These are phyloP conservation scores for Macroglossus sobrinus DNA, from an alignment of 2,113 vertebrate genomes.

Conservation along the genomic window DNA sequence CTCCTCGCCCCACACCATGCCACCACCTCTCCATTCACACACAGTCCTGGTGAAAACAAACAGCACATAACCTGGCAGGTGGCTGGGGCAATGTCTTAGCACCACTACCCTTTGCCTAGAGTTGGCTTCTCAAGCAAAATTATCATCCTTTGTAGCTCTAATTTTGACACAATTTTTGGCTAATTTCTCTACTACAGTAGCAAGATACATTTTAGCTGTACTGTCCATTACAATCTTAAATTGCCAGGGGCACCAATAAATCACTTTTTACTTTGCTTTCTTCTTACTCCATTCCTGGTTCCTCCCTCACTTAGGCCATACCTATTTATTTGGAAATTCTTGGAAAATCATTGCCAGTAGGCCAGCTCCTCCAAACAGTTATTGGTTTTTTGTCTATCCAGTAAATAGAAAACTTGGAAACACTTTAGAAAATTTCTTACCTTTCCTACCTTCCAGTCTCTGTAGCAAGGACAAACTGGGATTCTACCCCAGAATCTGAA, in stretches of 20 bases:
- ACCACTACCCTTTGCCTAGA: background rate
- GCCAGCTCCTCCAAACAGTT: conserved; percentile 37
- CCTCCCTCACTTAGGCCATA: conserved; percentile 7
- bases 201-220: background rate
- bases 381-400: conserved; percentile 58
- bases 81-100: background rate
- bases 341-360: conserved; percentile 53
- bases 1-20: no score
- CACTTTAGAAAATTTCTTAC: conserved; percentile 65
- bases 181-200: conserved; percentile 33
- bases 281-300: conserved; percentile 8
- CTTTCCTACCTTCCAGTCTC: conserved; percentile 64
- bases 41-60: background rate
- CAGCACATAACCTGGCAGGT: background rate
- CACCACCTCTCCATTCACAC: background rate
- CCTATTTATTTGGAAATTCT: conserved; percentile 63
- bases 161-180: background rate
- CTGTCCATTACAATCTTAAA: conserved; percentile 3
- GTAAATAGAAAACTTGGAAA: conserved; percentile 72
- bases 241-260: conserved; percentile 46
- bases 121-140: background rate
- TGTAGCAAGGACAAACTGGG: conserved; percentile 55
- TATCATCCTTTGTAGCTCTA: background rate
- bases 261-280: conserved; percentile 37
- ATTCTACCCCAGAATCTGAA: conserved; percentile 51